Evolutionary conservation across 2,113 vertebrate species (phyloP).

Genomic region (Boleophthalmus pectinirostris): DNA sequence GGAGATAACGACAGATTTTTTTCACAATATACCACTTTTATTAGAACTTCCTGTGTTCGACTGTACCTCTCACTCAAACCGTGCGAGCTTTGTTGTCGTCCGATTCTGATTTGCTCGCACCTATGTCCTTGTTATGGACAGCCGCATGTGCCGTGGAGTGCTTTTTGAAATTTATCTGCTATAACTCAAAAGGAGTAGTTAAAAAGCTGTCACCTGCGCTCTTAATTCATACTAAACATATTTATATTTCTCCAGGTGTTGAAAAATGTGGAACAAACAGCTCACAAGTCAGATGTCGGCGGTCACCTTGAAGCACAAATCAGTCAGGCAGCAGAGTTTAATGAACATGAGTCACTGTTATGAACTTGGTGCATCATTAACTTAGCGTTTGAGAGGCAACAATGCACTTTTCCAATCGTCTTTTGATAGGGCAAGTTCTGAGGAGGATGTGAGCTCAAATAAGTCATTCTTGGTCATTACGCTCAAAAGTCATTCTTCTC

Average conservation of each 20-base stretch:
- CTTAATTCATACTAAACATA: constrained; percentile 28
- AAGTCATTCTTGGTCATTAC: no score
- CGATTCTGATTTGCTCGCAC: constrained; percentile 9
- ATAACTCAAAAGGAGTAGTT: constrained; percentile 23
- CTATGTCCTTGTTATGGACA: background rate
- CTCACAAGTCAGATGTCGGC: constrained; percentile 22
- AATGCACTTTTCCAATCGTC: constrained; percentile 29
- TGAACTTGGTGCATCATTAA: constrained; percentile 59
- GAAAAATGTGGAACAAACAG: constrained; percentile 41
- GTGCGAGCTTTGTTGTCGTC: constrained; percentile 7
- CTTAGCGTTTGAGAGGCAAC: constrained; percentile 54
- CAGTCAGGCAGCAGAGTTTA: constrained; percentile 14
- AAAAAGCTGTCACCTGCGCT: constrained; percentile 24
- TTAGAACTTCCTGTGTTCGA: constrained; percentile 16
- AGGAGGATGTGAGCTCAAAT: no score
- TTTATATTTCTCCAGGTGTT: constrained; percentile 22
- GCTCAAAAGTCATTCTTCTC: no score
- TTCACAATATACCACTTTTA: constrained; percentile 21
- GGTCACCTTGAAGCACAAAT: constrained; percentile 32
- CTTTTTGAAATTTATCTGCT: constrained; percentile 22
- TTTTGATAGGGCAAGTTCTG: no score
- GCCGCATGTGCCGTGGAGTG: background rate
- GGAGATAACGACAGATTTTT: background rate
- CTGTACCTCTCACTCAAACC: constrained; percentile 12
- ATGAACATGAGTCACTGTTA: constrained; percentile 42